phyloP scores from a whole-genome alignment of 2,888 invertebrate species.

The Heliconius sara region DNA sequence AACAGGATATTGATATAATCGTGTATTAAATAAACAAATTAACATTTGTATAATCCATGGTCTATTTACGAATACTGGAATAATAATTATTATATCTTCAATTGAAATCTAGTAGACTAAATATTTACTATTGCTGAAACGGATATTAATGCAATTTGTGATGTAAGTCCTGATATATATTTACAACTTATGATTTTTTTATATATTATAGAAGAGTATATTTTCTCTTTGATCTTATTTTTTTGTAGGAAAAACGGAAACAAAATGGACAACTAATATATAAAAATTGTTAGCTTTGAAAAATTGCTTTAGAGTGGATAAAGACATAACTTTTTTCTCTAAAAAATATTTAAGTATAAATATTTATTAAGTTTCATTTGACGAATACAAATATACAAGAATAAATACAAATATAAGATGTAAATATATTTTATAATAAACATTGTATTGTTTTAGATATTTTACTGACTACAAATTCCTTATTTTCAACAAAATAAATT shows the following conservation, averaged over 20 bases:
- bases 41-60: neutral
- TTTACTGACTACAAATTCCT: too few relatives aligned
- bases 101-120: slow-evolving; percentile 23
- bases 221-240: neutral
- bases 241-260: neutral
- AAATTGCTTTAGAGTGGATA: neutral
- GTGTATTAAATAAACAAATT: slow-evolving; percentile 9
- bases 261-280: neutral
- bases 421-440: too few relatives aligned
- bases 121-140: slow-evolving; percentile 9
- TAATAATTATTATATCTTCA: slow-evolving; percentile 22
- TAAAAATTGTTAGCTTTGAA: neutral
- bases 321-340: too few relatives aligned
- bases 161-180: neutral
- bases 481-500: too few relatives aligned
- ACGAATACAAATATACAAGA: too few relatives aligned
- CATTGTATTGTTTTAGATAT: too few relatives aligned
- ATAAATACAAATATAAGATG: too few relatives aligned
- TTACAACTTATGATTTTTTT: neutral
- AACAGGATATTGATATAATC: slow-evolving; percentile 16
- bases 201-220: neutral
- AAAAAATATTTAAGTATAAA: too few relatives aligned
- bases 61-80: neutral
- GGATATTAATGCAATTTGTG: neutral
- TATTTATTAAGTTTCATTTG: too few relatives aligned